These are phyloP conservation scores for Peromyscus polionotus DNA, from an alignment of 2,113 vertebrate genomes.

Conservation along the genomic window DNA sequence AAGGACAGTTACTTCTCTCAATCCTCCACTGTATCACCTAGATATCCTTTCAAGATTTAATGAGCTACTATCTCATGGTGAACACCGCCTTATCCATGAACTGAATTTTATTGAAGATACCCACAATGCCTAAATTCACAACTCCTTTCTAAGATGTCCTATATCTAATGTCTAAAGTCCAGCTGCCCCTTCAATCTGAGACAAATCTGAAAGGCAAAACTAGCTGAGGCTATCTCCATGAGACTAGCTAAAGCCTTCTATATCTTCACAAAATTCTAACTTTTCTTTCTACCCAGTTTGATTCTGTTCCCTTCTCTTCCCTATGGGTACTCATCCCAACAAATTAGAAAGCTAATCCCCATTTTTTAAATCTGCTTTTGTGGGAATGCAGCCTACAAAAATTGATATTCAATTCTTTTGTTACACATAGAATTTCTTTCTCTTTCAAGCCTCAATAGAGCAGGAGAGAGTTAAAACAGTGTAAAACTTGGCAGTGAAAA, in stretches of 20 bases:
- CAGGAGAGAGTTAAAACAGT: not conserved
- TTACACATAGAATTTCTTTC: not conserved
- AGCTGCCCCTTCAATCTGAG: not conserved
- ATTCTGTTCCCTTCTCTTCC: not conserved
- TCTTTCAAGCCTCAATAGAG: not conserved
- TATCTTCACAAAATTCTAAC: not conserved
- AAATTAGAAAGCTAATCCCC: not conserved
- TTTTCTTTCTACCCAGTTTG: not conserved
- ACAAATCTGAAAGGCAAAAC: not conserved
- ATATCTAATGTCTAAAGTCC: not conserved
- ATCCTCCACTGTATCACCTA: not conserved
- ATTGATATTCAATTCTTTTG: not conserved
- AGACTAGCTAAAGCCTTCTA: not conserved
- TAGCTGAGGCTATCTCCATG: not conserved
- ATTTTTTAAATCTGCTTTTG: not conserved
- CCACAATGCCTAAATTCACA: not conserved
- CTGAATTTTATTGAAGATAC: not conserved
- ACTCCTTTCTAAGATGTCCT: not conserved
- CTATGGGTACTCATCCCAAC: not conserved
- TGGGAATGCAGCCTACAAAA: not conserved
- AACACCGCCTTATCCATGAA: not conserved
- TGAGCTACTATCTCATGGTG: not conserved
- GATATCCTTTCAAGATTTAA: not conserved
- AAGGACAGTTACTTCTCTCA: not conserved
- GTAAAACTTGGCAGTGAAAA: not conserved